Conservation (phyloP, 2,888 invertebrate genomes). For the Machimus rusticus region DNA sequence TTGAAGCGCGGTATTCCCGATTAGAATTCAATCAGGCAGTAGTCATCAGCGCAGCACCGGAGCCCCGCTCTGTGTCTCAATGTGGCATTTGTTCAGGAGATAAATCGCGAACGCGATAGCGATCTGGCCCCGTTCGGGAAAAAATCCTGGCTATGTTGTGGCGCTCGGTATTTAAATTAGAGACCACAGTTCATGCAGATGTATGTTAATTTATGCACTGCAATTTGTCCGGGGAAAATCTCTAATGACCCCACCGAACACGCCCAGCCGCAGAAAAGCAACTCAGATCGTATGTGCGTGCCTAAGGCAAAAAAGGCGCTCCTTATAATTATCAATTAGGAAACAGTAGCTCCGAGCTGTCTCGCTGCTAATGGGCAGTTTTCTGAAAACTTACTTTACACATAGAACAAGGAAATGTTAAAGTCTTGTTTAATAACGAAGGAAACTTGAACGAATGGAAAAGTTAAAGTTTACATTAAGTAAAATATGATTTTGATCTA, state of each 20-base stretch:
- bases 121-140: background rate
- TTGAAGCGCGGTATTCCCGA: background rate
- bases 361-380: background rate
- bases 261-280: background rate
- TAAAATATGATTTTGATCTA: background rate
- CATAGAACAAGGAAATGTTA: background rate
- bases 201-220: background rate
- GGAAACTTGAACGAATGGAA: background rate
- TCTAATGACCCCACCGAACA: background rate
- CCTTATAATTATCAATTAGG: background rate
- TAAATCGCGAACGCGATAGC: background rate
- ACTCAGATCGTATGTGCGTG: background rate
- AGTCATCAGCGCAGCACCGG: background rate
- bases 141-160: background rate
- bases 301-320: background rate
- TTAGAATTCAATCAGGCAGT: slow-evolving; percentile 13
- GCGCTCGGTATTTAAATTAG: background rate
- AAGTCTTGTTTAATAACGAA: background rate
- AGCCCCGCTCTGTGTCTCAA: background rate
- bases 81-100: background rate
- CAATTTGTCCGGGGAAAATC: background rate
- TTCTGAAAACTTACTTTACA: background rate
- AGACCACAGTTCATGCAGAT: background rate
- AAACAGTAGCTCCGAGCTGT: background rate
- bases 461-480: too few species aligned